Base-by-base conservation (phyloP, 2,888 invertebrate species). In the Philereme vetulata region DNA sequence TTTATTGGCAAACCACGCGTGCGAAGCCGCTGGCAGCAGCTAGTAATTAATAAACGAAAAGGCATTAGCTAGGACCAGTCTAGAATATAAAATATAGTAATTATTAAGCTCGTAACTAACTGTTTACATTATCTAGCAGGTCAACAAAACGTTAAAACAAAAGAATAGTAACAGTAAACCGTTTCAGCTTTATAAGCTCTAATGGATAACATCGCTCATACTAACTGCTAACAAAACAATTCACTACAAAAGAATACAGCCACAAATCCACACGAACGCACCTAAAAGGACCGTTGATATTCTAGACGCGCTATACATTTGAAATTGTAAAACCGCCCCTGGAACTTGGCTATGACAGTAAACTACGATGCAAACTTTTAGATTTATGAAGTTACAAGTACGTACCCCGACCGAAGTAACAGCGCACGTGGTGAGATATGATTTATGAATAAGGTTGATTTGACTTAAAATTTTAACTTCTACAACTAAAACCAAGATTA, bases 291-390 rank as follows among this genome's bases (percentile, higher is more conserved):
- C 60, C 64, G 65, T 66, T 70, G 68, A 77, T 76, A 76, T 75
- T 74, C 70, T 65, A 74, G 71, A 72, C 71, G 68, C 57, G 42
- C 51, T 62, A 60, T 73, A 73, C 71, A 80, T 79, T 80, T 74
- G 73, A 76, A 81, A 78, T 78, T 82, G 76, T 76, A 77, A 82
- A 81, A 77, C 79, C 71, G 63, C 73, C 68, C 66, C 76, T 71
- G 71, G 70, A 77, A 82, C 80, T 81, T 77, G 72, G 73, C 75
- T 74, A 67, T 76, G 82, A 78, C 80, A 74, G 78, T 77, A 77
- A 81, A 82, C 77, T 82, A 81, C 74, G 80, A 76, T 75, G 76
- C 73, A 74, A 83, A 84, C 81, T 84, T 82, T 81, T 71, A 81
- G 84, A 85, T 85, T 85, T 85, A 85, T 85, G 82, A 77, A 82